Percentiles rank a stretch among this genome's conserved stretches.
These are phyloP conservation scores for Peromyscus eremicus DNA, from an alignment of 2,797 vertebrate genomes.

Conservation along the genomic window DNA sequence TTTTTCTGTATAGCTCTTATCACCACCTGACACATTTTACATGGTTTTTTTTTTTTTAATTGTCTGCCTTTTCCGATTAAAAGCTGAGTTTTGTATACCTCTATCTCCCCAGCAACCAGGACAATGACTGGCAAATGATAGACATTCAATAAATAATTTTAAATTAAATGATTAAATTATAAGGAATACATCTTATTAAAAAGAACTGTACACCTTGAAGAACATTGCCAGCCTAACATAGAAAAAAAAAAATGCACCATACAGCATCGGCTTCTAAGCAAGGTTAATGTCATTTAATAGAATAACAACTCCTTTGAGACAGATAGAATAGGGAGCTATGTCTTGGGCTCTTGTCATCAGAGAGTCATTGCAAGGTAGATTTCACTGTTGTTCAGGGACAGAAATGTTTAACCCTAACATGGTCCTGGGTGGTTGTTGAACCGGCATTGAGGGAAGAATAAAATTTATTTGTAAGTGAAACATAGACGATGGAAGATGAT, in stretches of 20 bases:
- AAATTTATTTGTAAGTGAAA: not conserved
- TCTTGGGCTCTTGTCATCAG: not conserved
- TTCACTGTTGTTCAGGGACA: not conserved
- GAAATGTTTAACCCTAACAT: not conserved
- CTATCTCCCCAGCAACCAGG: slow-evolving; percentile 60
- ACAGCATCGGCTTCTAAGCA: not conserved
- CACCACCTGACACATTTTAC: not conserved
- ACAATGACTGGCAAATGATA: slow-evolving; percentile 51
- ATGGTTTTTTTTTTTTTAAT: not conserved
- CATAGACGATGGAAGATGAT: not conserved
- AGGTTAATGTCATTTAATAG: slow-evolving; percentile 52
- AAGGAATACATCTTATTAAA: slow-evolving; percentile 37
- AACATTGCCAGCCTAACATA: slow-evolving; percentile 14
- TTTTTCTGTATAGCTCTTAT: not conserved
- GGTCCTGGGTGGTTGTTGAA: not conserved
- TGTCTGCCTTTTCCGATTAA: slow-evolving; percentile 41
- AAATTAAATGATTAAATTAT: slow-evolving; percentile 55
- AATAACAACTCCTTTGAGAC: slow-evolving; percentile 25
- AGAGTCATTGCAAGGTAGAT: not conserved
- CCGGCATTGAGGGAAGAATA: not conserved
- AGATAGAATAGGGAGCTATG: not conserved
- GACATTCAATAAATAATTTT: slow-evolving; percentile 37
- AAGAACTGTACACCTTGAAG: slow-evolving; percentile 40
- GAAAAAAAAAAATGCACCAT: not conserved
- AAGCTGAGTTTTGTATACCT: not conserved